Percentiles rank a stretch among this genome's conserved stretches.
These are phyloP conservation scores for Hydropotes inermis DNA, from an alignment of 2,113 vertebrate genomes.

Conservation along the genomic window DNA sequence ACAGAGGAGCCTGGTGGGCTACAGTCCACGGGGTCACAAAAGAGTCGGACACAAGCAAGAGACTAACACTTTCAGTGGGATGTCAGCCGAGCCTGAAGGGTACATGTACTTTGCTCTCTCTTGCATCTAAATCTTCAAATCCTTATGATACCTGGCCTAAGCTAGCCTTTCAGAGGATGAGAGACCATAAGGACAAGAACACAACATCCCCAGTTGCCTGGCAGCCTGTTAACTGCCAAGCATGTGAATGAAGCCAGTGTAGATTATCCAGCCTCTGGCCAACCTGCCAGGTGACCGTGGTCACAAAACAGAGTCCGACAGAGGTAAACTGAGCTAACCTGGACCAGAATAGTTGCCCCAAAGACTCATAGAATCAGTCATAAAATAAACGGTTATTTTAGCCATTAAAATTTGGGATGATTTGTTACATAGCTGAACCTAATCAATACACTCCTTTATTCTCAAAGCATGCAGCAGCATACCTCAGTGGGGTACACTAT, in stretches of 20 bases:
- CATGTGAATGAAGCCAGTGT: background rate
- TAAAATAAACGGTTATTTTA: background rate
- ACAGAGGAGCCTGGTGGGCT: background rate
- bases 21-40: background rate
- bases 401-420: background rate
- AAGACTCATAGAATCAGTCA: background rate
- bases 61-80: background rate
- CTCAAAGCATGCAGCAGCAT: background rate
- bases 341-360: background rate
- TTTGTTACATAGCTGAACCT: background rate
- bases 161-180: background rate
- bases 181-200: background rate
- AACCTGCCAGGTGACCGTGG: background rate
- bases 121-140: background rate
- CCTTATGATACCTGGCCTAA: background rate
- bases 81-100: background rate
- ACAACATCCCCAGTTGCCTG: background rate
- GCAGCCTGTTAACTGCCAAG: background rate
- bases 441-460: background rate
- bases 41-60: accelerated
- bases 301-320: background rate
- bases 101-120: background rate
- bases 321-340: background rate
- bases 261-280: background rate
- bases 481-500: background rate